Percentiles rank a stretch among this genome's conserved stretches.
Evolutionary conservation across 2,888 invertebrate species (phyloP).

Genomic region (Auanema freiburgensis): DNA sequence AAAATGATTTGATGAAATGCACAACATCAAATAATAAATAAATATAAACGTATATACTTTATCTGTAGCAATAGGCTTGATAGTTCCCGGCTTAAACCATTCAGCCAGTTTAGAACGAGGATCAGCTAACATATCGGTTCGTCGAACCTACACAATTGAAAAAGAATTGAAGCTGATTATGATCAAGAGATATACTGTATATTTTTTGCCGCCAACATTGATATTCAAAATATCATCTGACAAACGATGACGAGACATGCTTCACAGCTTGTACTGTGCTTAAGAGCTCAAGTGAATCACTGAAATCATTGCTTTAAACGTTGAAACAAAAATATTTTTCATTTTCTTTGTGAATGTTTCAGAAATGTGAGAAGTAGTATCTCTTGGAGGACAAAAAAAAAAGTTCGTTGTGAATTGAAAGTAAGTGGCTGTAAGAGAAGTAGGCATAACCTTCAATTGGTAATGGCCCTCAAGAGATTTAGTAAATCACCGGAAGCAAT

Average conservation of each 20-base stretch:
- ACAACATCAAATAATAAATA: not conserved
- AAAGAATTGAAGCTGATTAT: too few relatives aligned
- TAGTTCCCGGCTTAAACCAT: conserved; percentile 57
- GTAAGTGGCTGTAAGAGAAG: too few relatives aligned
- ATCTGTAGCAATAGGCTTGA: conserved; percentile 56
- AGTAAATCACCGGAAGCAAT: too few relatives aligned
- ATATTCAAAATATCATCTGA: conserved; percentile 63
- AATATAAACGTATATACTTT: conserved; percentile 32
- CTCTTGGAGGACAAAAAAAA: too few relatives aligned
- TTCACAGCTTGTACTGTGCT: not conserved
- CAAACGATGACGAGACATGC: conserved; percentile 53
- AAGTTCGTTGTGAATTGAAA: too few relatives aligned
- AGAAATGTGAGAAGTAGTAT: too few relatives aligned
- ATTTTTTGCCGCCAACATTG: conserved; percentile 64
- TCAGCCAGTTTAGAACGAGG: conserved; percentile 60
- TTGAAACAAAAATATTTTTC: too few relatives aligned
- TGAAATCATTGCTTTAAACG: not conserved
- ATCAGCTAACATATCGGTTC: conserved; percentile 60
- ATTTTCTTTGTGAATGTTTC: too few relatives aligned
- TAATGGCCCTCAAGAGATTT: too few relatives aligned
- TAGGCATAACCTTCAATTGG: too few relatives aligned
- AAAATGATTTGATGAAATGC: not conserved
- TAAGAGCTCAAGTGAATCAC: not conserved
- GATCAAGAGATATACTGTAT: too few relatives aligned
- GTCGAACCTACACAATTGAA: conserved; percentile 39